Evolutionary conservation across 1,140 invertebrate species (phyloP).

Genomic region (Panonychus citri): DNA sequence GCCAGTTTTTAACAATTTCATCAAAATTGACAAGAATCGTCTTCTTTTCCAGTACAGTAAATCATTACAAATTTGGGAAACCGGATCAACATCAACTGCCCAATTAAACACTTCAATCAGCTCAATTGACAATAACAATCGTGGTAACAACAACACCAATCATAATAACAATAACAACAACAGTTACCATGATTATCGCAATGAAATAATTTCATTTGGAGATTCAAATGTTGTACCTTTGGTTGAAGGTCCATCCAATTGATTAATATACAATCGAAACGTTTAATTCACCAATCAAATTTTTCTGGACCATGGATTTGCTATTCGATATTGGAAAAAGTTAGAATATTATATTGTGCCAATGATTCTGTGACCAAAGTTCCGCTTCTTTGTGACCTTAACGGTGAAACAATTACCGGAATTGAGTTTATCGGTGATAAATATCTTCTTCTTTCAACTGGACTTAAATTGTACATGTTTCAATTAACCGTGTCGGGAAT

Average conservation of each 20-base stretch:
- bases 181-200: too few relatives aligned
- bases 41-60: conserved; percentile 11
- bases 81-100: too few relatives aligned
- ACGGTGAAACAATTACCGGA: background rate
- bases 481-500: background rate
- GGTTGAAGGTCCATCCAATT: background rate
- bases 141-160: too few relatives aligned
- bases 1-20: conserved; percentile 1
- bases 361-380: background rate
- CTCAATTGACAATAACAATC: too few relatives aligned
- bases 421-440: background rate
- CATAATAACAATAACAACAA: too few relatives aligned
- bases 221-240: background rate
- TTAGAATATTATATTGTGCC: background rate
- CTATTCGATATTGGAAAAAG: background rate
- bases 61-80: conserved; percentile 12
- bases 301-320: background rate
- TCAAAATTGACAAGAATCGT: conserved; percentile 1
- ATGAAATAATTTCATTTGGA: too few relatives aligned
- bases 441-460: background rate
- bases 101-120: too few relatives aligned
- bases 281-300: background rate
- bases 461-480: background rate
- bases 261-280: background rate
- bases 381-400: background rate